These are phyloP conservation scores for Volucella inflata DNA, from an alignment of 2,888 invertebrate species.

Conservation along the genomic window DNA sequence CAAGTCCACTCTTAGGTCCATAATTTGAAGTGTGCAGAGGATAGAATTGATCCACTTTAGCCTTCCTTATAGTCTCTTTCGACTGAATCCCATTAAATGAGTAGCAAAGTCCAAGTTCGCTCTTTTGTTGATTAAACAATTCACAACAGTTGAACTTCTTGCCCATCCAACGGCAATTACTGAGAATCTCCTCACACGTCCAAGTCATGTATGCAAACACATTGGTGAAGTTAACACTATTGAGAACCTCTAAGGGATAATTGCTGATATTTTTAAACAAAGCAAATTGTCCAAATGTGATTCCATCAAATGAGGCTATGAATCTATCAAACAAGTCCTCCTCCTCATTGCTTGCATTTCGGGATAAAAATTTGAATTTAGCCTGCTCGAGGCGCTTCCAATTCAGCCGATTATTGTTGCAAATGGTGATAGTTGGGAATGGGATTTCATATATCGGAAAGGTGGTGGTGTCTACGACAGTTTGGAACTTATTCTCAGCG, in stretches of 20 bases:
- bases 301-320: conserved; percentile 78
- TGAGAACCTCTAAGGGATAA: conserved; percentile 77
- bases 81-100: conserved; percentile 84
- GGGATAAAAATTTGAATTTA: conserved; percentile 78
- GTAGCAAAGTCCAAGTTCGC: conserved; percentile 84
- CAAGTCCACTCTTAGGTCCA: conserved; percentile 79
- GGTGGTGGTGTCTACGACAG: conserved; percentile 82
- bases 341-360: conserved; percentile 72
- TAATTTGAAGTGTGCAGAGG: conserved; percentile 79
- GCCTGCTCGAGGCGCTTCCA: conserved; percentile 80
- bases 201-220: conserved; percentile 81
- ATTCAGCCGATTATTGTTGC: conserved; percentile 82
- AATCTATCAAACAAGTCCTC: conserved; percentile 79
- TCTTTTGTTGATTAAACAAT: conserved; percentile 83
- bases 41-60: conserved; percentile 77
- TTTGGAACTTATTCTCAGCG: conserved; percentile 80
- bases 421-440: conserved; percentile 82
- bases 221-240: conserved; percentile 80
- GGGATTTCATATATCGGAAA: conserved; percentile 80
- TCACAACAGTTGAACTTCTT: conserved; percentile 83
- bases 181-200: conserved; percentile 83
- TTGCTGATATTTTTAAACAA: conserved; percentile 77
- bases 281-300: conserved; percentile 80
- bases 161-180: conserved; percentile 83
- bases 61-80: conserved; percentile 77